phyloP scores from a whole-genome alignment of 2,888 invertebrate species.

The Pachydiplax longipennis region DNA sequence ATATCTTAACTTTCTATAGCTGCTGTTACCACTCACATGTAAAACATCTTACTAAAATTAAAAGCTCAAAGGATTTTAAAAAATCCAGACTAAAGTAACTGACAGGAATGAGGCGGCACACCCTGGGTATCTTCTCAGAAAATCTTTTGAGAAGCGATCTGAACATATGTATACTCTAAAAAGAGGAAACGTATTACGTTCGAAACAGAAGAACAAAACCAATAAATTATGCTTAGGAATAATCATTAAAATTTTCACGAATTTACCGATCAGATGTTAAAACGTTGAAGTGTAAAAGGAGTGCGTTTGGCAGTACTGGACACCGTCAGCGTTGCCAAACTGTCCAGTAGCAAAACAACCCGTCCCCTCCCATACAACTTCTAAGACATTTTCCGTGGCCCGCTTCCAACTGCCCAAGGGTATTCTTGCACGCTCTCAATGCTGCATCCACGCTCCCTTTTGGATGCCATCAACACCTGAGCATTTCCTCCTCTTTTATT shows the following conservation, averaged over 20 bases:
- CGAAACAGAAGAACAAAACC: too few relatives aligned
- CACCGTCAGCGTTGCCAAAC: background rate
- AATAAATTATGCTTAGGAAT: background rate
- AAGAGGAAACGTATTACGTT: too few relatives aligned
- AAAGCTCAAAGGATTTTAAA: too few relatives aligned
- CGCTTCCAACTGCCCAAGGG: constrained; percentile 9
- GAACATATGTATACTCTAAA: too few relatives aligned
- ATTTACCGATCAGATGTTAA: background rate
- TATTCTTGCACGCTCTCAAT: background rate
- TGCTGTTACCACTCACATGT: too few relatives aligned
- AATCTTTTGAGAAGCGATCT: too few relatives aligned
- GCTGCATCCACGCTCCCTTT: background rate
- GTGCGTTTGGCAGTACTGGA: background rate
- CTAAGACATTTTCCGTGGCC: background rate
- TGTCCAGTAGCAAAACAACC: constrained; percentile 11
- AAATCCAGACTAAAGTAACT: too few relatives aligned
- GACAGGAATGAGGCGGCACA: too few relatives aligned
- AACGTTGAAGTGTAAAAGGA: background rate
- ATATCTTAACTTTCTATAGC: too few relatives aligned
- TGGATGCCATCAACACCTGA: constrained; percentile 6
- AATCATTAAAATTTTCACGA: background rate
- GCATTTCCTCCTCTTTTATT: background rate
- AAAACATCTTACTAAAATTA: too few relatives aligned
- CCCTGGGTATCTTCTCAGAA: too few relatives aligned
- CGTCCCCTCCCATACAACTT: background rate